Percentiles rank a stretch among this genome's conserved stretches.
Conservation (phyloP, 2,888 invertebrate genomes). For the Elaeidobius kamerunicus region DNA sequence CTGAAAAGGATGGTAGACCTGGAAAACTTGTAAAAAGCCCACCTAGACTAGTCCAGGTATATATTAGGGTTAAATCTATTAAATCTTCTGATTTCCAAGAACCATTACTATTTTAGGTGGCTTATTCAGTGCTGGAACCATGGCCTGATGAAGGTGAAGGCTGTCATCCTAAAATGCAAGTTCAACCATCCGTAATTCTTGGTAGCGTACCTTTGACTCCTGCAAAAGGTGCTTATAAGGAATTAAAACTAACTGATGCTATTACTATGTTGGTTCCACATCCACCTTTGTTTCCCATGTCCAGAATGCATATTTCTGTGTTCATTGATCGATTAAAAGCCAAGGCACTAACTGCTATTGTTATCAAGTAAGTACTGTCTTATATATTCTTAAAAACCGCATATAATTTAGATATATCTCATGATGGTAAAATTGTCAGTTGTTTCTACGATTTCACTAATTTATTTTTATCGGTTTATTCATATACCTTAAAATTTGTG, state of each 20-base stretch:
- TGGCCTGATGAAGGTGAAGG: slow-evolving; percentile 62
- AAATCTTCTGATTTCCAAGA: too few species aligned
- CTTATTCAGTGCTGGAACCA: slow-evolving; percentile 87
- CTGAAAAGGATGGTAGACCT: slow-evolving; percentile 57
- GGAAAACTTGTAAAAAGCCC: slow-evolving; percentile 53
- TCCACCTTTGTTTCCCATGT: slow-evolving; percentile 84
- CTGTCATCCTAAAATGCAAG: slow-evolving; percentile 73
- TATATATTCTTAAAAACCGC: background rate
- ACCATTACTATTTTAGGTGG: slow-evolving; percentile 55
- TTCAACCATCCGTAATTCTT: slow-evolving; percentile 57
- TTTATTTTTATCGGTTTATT: too few species aligned
- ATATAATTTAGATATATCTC: background rate
- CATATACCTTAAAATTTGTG: too few species aligned
- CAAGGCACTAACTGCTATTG: slow-evolving; percentile 69
- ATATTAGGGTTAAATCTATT: too few species aligned
- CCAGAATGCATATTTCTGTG: slow-evolving; percentile 86
- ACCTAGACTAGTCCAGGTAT: slow-evolving; percentile 65
- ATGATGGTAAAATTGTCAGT: background rate
- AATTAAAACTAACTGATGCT: slow-evolving; percentile 78
- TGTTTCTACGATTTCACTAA: too few species aligned
- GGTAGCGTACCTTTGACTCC: slow-evolving; percentile 68
- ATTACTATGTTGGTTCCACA: slow-evolving; percentile 84
- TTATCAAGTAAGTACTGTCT: slow-evolving; percentile 82
- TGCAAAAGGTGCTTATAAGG: slow-evolving; percentile 78
- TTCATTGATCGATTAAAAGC: slow-evolving; percentile 73